A percentile compares a stretch with the other conserved stretches of the same genome.
Evolutionary conservation across 2,113 vertebrate species (phyloP).

Genomic region (Chaetura pelagica): DNA sequence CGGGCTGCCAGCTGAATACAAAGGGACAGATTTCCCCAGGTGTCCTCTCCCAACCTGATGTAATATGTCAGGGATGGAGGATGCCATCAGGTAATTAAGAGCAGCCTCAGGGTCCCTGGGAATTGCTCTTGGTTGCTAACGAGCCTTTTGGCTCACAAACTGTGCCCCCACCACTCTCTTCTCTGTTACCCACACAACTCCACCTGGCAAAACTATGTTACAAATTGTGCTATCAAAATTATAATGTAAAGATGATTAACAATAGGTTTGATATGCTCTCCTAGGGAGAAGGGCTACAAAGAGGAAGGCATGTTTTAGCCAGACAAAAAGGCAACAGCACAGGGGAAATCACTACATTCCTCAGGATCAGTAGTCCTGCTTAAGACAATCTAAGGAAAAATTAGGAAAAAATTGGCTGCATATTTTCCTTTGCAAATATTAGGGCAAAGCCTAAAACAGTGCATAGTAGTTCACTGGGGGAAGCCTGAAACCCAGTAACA

Average conservation of each 20-base stretch:
- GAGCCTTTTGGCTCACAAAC: neutral
- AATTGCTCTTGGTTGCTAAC: neutral
- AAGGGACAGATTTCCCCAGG: neutral
- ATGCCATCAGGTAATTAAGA: neutral
- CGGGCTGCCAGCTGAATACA: neutral
- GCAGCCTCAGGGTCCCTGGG: neutral
- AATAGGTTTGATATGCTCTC: neutral
- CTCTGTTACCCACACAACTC: neutral
- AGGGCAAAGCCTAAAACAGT: neutral
- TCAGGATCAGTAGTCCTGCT: neutral
- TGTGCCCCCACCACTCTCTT: rapidly evolving
- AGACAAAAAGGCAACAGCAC: neutral
- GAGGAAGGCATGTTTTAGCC: neutral
- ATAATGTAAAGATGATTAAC: neutral
- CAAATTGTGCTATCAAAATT: neutral
- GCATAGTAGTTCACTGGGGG: neutral
- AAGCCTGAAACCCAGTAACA: neutral
- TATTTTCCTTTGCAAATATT: neutral
- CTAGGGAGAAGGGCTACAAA: neutral
- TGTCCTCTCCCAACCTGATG: neutral
- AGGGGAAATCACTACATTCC: neutral
- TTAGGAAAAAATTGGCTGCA: neutral
- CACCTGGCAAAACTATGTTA: neutral
- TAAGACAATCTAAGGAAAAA: neutral
- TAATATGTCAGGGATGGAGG: neutral